Evolutionary conservation across 1,140 invertebrate species (phyloP).

Genomic region (Pararge aegeria): DNA sequence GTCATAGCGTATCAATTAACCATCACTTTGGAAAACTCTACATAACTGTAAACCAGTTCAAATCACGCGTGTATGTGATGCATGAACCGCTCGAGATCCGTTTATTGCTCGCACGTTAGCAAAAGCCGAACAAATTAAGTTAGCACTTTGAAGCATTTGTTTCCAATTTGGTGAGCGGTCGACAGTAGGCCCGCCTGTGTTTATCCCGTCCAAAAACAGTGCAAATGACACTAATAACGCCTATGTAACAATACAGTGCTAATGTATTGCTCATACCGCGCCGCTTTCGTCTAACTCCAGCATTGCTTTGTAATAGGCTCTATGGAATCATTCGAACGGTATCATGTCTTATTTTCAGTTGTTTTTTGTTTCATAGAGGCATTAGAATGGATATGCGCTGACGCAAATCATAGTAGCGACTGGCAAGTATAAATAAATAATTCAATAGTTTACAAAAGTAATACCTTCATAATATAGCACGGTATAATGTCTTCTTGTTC

Average conservation of each 20-base stretch:
- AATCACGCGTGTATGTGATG: conserved; percentile 28
- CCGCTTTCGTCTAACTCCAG: conserved; percentile 15
- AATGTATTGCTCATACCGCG: conserved; percentile 59
- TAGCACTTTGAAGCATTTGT: conserved; percentile 69
- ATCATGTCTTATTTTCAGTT: background rate
- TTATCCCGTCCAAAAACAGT: conserved; percentile 74
- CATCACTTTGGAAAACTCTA: conserved; percentile 17
- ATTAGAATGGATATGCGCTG: too few species aligned
- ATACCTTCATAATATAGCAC: too few species aligned
- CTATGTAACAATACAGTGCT: conserved; percentile 55
- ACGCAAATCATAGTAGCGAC: too few species aligned
- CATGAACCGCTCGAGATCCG: conserved; percentile 34
- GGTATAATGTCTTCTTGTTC: too few species aligned
- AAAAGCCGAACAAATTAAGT: conserved; percentile 74
- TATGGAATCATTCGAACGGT: background rate
- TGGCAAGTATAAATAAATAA: too few species aligned
- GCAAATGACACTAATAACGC: conserved; percentile 73
- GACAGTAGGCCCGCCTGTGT: conserved; percentile 67
- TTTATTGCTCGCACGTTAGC: conserved; percentile 69
- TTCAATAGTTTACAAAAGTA: too few species aligned
- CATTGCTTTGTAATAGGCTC: conserved; percentile 8
- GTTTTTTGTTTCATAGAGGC: too few species aligned
- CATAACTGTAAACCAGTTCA: conserved; percentile 42
- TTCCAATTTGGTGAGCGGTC: conserved; percentile 64
- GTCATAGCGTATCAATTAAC: background rate